These are phyloP conservation scores for Knipowitschia caucasica DNA, from an alignment of 2,797 vertebrate species.

Conservation along the genomic window DNA sequence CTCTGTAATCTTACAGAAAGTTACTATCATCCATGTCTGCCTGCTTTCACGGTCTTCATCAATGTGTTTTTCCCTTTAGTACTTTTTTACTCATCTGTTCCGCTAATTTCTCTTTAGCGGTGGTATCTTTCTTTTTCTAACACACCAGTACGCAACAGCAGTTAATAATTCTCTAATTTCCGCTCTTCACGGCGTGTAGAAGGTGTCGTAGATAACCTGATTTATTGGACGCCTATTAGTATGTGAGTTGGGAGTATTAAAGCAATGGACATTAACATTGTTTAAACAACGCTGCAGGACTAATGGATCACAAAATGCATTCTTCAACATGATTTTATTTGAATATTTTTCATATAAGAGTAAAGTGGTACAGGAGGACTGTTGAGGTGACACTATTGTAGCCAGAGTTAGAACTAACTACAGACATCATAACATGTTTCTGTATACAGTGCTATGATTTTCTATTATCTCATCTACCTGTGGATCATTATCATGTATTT, in stretches of 20 bases:
- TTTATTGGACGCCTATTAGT: slow-evolving; percentile 79
- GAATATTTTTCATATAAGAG: slow-evolving; percentile 75
- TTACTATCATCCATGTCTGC: slow-evolving; percentile 33
- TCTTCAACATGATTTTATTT: slow-evolving; percentile 74
- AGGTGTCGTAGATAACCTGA: slow-evolving; percentile 79
- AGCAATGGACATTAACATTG: slow-evolving; percentile 77
- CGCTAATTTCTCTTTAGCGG: slow-evolving; percentile 43
- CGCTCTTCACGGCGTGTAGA: slow-evolving; percentile 72
- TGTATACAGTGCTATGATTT: no score
- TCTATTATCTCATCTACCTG: no score
- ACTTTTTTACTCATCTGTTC: slow-evolving; percentile 38
- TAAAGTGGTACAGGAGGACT: slow-evolving; percentile 44
- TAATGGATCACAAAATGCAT: slow-evolving; percentile 82
- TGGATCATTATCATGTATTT: no score
- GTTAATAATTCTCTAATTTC: slow-evolving; percentile 82
- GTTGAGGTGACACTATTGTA: slow-evolving; percentile 8
- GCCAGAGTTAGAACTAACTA: slow-evolving; percentile 6
- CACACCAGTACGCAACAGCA: slow-evolving; percentile 58
- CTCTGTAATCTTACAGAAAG: slow-evolving; percentile 46
- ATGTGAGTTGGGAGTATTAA: slow-evolving; percentile 75
- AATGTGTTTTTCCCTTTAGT: slow-evolving; percentile 36
- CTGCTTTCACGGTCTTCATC: slow-evolving; percentile 46
- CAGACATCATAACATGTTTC: no score
- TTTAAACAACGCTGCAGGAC: slow-evolving; percentile 77
- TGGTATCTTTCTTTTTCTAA: slow-evolving; percentile 42